Conservation (phyloP, 64 coral and sea anemone genomes). For the Porites lutea region DNA sequence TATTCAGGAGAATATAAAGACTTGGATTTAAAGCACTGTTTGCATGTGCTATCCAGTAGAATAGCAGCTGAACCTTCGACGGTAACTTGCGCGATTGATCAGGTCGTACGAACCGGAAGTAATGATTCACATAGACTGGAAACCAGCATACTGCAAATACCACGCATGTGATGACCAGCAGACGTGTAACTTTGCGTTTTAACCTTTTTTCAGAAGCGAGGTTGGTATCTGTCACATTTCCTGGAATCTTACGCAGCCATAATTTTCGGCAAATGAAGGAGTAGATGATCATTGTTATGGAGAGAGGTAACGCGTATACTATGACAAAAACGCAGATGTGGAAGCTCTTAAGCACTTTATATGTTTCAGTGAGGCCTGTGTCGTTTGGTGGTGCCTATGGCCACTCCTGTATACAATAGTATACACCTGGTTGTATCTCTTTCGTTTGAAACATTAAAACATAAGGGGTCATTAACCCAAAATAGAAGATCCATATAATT, state of each 20-base stretch:
- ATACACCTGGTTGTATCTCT: neutral
- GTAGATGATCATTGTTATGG: slow-evolving; percentile 1
- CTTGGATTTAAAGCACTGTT: slow-evolving; percentile 74
- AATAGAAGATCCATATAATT: slow-evolving; percentile 39
- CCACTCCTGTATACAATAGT: slow-evolving; percentile 13
- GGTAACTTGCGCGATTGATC: neutral
- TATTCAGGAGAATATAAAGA: slow-evolving; percentile 56
- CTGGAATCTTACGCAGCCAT: slow-evolving; percentile 76
- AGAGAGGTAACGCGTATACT: slow-evolving; percentile 51
- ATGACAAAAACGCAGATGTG: slow-evolving; percentile 43
- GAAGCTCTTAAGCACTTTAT: slow-evolving; percentile 6
- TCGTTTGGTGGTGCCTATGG: neutral
- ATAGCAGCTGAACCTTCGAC: neutral
- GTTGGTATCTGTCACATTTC: slow-evolving; percentile 42
- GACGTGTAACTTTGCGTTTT: slow-evolving; percentile 29
- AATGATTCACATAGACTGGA: slow-evolving; percentile 64
- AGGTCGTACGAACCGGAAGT: slow-evolving; percentile 15
- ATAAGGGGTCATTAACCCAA: slow-evolving; percentile 35
- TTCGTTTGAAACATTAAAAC: neutral
- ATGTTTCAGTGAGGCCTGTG: neutral
- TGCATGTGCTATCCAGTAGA: slow-evolving; percentile 60
- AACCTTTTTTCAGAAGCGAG: slow-evolving; percentile 9
- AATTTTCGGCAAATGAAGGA: slow-evolving; percentile 55
- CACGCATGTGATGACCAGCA: slow-evolving; percentile 46
- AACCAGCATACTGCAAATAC: slow-evolving; percentile 66